Evolutionary conservation across 1,140 invertebrate genomes (phyloP).

Genomic region (Doryteuthis pealeii): DNA sequence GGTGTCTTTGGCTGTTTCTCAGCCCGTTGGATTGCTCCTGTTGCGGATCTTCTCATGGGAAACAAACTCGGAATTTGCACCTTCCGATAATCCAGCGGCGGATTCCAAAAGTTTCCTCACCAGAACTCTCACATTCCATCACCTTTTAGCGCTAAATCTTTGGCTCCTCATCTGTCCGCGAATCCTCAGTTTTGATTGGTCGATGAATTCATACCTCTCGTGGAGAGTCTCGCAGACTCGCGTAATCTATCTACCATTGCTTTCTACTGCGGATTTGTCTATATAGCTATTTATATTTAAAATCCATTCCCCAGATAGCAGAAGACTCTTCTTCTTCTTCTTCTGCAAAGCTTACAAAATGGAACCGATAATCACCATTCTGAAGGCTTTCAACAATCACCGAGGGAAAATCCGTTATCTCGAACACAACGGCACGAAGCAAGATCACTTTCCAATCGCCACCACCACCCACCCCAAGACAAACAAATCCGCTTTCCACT

Average conservation of each 20-base stretch:
- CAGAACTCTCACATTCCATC: slow-evolving; percentile 84
- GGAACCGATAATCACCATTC: neutral
- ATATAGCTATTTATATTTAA: slow-evolving; percentile 35
- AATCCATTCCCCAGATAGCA: slow-evolving; percentile 17
- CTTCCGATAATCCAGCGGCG: slow-evolving; percentile 65
- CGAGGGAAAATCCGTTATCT: neutral
- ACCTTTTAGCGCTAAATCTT: slow-evolving; percentile 84
- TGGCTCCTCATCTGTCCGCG: slow-evolving; percentile 87
- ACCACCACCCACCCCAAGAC: slow-evolving; percentile 22
- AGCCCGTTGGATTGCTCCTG: slow-evolving; percentile 71
- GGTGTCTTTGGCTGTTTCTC: slow-evolving; percentile 73
- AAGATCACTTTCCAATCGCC: no score
- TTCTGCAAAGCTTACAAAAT: neutral
- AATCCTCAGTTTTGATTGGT: slow-evolving; percentile 96
- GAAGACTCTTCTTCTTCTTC: neutral
- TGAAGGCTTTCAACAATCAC: neutral
- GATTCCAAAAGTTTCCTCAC: slow-evolving; percentile 75
- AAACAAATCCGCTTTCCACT: slow-evolving; percentile 9
- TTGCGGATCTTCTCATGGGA: slow-evolving; percentile 90
- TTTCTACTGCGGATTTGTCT: slow-evolving; percentile 70
- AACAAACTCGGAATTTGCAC: slow-evolving; percentile 90
- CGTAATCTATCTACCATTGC: slow-evolving; percentile 80
- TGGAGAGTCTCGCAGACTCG: slow-evolving; percentile 76
- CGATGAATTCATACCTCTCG: slow-evolving; percentile 95
- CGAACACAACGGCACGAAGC: neutral